Percentiles rank a stretch among this genome's conserved stretches.
These are phyloP conservation scores for Hydroisotoma schaefferi DNA, from an alignment of 2,888 invertebrate species.

Conservation along the genomic window DNA sequence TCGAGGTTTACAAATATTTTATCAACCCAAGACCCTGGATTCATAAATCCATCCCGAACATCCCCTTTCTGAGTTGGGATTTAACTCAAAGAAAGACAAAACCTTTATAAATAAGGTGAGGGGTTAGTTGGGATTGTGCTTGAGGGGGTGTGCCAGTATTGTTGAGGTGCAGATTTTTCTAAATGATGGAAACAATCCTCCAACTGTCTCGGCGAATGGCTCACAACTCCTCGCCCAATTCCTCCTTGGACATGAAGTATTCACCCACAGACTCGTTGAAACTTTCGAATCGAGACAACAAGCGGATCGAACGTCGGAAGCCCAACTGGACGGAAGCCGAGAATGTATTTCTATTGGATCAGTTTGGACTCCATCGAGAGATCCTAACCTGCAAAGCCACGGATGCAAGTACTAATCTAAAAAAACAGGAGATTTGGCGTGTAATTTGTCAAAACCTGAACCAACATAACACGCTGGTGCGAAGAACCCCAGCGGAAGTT, in stretches of 20 bases:
- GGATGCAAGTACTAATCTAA: slow-evolving; percentile 47
- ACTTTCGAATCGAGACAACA: slow-evolving; percentile 31
- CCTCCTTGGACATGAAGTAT: slow-evolving; percentile 38
- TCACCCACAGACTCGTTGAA: slow-evolving; percentile 42
- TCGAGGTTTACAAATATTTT: no score
- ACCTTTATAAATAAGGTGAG: neutral
- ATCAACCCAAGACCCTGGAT: no score
- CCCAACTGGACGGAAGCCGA: slow-evolving; percentile 39
- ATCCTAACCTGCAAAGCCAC: slow-evolving; percentile 49
- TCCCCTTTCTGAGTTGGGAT: no score
- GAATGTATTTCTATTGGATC: slow-evolving; percentile 48
- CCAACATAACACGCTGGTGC: slow-evolving; percentile 45
- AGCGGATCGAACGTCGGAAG: slow-evolving; percentile 34
- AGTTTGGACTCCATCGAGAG: slow-evolving; percentile 47
- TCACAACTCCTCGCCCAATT: slow-evolving; percentile 32
- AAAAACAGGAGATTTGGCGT: slow-evolving; percentile 49
- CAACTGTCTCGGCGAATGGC: slow-evolving; percentile 36
- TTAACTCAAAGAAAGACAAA: no score
- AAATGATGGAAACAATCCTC: slow-evolving; percentile 39
- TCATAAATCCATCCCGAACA: no score
- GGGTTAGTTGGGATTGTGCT: neutral
- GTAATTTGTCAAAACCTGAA: slow-evolving; percentile 48
- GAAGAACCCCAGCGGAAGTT: slow-evolving; percentile 48
- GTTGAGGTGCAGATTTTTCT: neutral
- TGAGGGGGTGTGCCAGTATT: neutral